Evolutionary conservation across 2,113 vertebrate genomes (phyloP).

Genomic region (Odobenus rosmarus): DNA sequence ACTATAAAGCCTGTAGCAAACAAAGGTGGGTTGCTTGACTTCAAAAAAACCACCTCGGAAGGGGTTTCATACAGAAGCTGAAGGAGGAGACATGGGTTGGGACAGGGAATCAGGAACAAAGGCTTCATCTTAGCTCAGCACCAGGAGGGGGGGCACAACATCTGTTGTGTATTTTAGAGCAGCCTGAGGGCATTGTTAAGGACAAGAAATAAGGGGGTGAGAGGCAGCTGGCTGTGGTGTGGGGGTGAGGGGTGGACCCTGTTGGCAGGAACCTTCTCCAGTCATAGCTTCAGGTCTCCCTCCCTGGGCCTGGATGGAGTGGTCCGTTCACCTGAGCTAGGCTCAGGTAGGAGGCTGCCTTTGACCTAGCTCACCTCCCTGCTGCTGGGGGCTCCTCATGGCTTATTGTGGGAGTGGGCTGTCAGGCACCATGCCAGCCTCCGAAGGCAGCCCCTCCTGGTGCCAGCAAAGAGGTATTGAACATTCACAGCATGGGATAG

Average conservation of each 20-base stretch:
- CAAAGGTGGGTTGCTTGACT: conserved; percentile 67
- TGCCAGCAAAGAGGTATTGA: not conserved
- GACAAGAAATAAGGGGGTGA: not conserved
- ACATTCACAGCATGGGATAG: not conserved
- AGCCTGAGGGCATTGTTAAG: not conserved
- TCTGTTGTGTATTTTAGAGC: not conserved
- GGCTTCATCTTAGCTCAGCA: not conserved
- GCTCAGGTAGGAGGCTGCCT: not conserved
- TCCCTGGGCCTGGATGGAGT: not conserved
- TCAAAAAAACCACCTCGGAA: not conserved
- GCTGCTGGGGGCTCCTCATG: not conserved
- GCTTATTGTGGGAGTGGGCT: not conserved
- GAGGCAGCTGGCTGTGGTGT: not conserved
- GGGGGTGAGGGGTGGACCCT: not conserved
- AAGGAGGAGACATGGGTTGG: not conserved
- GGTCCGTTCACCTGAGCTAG: not conserved
- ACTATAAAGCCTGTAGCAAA: not conserved
- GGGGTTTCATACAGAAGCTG: not conserved
- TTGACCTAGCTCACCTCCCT: not conserved
- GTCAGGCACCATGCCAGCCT: not conserved
- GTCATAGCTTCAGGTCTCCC: not conserved
- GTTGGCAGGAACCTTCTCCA: not conserved
- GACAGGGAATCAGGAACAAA: not conserved
- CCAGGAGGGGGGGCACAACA: not conserved
- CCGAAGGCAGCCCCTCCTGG: not conserved